A percentile compares a stretch with the other conserved stretches of the same genome.
phyloP scores from a whole-genome alignment of 2,797 vertebrate species.

The Poecilia wingei region DNA sequence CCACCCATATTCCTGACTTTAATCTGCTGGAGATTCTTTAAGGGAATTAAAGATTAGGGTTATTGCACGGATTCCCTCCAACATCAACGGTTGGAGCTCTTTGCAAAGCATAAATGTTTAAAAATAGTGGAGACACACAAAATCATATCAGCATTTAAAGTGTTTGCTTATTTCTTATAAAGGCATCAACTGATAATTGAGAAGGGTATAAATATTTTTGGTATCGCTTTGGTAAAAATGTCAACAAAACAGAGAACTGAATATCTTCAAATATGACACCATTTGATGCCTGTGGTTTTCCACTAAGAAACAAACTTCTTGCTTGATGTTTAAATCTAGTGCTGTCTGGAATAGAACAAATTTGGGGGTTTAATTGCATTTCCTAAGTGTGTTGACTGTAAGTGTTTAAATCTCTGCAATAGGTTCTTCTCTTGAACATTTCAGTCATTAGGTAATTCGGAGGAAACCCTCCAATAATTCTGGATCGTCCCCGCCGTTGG shows the following conservation, averaged over 20 bases:
- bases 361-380: not conserved
- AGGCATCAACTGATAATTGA: not conserved
- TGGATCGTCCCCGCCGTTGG: conserved; percentile 28
- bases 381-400: conserved; percentile 4
- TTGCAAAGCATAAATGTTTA: not conserved
- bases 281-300: not conserved
- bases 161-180: not conserved
- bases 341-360: not conserved
- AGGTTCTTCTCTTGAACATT: conserved; percentile 27
- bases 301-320: not conserved
- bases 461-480: conserved; percentile 41
- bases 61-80: not conserved
- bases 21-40: not conserved
- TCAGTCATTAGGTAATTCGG: conserved; percentile 45
- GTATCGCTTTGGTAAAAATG: not conserved
- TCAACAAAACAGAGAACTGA: not conserved
- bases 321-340: not conserved
- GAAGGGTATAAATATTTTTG: not conserved
- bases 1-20: not conserved
- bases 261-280: not conserved
- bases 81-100: not conserved
- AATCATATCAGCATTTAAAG: not conserved
- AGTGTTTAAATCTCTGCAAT: conserved; percentile 3
- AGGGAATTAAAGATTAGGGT: not conserved
- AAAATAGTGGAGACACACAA: not conserved